These are phyloP conservation scores for Perca flavescens DNA, from an alignment of 2,113 vertebrate genomes.

Conservation along the genomic window DNA sequence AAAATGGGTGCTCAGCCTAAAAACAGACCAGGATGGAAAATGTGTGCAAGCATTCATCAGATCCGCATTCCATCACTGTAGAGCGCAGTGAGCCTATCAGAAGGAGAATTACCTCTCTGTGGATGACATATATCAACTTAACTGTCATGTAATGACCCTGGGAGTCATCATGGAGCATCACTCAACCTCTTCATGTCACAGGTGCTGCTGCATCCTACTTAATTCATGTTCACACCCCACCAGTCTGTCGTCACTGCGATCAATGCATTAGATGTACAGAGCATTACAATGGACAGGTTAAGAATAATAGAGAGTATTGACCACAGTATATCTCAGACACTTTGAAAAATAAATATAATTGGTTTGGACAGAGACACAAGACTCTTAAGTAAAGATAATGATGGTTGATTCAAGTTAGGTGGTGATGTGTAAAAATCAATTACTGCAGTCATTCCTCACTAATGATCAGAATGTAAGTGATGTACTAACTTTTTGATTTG, in stretches of 20 bases:
- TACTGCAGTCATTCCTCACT: constrained; percentile 37
- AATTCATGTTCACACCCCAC: constrained; percentile 70
- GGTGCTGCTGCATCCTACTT: constrained; percentile 55
- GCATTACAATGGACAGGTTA: constrained; percentile 33
- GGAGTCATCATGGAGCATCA: constrained; percentile 66
- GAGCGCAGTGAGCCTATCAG: constrained; percentile 59
- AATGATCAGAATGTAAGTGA: constrained; percentile 43
- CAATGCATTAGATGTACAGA: constrained; percentile 39
- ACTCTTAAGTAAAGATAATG: constrained; percentile 29
- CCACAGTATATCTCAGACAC: constrained; percentile 7
- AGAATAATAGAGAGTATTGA: constrained; percentile 47
- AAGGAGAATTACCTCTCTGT: constrained; percentile 75
- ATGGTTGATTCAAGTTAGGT: constrained; percentile 36
- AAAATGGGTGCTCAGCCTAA: constrained; percentile 67
- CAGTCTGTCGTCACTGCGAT: constrained; percentile 42
- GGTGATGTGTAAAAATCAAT: constrained; percentile 59
- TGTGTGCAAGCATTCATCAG: constrained; percentile 68
- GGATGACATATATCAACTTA: constrained; percentile 75
- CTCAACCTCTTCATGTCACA: constrained; percentile 53
- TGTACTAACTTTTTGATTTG: constrained; percentile 20
- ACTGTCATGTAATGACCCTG: constrained; percentile 80
- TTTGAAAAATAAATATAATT: constrained; percentile 24
- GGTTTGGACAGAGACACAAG: constrained; percentile 33
- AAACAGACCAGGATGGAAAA: constrained; percentile 59
- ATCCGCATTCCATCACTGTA: constrained; percentile 67